phyloP scores from a whole-genome alignment of 2,113 vertebrate genomes.

The Nannospalax galili region DNA sequence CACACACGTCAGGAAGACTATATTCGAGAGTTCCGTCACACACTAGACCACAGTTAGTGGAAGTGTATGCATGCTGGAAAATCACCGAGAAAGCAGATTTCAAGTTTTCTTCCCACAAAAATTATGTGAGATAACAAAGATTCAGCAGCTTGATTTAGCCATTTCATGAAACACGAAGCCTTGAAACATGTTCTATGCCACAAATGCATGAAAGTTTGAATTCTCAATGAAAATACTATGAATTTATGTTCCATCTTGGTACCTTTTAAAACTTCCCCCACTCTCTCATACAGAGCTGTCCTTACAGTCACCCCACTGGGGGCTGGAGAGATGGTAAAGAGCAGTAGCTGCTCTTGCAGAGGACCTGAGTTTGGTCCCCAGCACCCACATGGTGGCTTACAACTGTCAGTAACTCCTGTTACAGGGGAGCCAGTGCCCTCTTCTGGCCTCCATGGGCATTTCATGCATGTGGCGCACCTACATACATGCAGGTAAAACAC shows the following conservation, averaged over 20 bases:
- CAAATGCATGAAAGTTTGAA: background rate
- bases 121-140: background rate
- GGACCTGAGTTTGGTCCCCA: too few relatives aligned
- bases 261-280: background rate
- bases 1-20: background rate
- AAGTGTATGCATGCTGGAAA: background rate
- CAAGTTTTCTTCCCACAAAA: background rate
- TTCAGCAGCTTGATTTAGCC: background rate
- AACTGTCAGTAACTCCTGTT: too few relatives aligned
- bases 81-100: background rate
- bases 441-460: too few relatives aligned
- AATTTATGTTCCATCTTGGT: background rate
- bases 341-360: too few relatives aligned
- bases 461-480: too few relatives aligned
- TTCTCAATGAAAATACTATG: background rate
- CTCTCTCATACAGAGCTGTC: background rate
- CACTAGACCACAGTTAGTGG: background rate
- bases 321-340: too few relatives aligned
- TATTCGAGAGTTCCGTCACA: background rate
- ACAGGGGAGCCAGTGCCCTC: too few relatives aligned
- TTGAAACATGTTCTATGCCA: background rate
- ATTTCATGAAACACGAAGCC: background rate
- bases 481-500: too few relatives aligned
- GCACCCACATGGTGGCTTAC: too few relatives aligned
- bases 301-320: background rate